Conservation (phyloP, 2,113 vertebrate genomes). For the Scomber japonicus region DNA sequence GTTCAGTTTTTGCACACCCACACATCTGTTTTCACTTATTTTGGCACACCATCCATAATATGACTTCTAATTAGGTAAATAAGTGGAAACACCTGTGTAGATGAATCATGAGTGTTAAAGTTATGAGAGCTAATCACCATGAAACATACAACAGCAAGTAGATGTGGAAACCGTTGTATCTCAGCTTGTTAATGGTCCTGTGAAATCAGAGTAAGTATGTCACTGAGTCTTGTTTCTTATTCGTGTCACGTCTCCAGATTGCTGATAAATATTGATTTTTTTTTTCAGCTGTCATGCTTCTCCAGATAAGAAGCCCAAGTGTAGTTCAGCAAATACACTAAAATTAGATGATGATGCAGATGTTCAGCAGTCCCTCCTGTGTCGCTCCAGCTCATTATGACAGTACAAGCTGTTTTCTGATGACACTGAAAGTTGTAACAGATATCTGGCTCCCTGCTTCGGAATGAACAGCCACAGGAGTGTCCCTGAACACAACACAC, state of each 20-base stretch:
- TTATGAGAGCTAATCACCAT: no score
- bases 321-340: neutral
- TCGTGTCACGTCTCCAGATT: neutral
- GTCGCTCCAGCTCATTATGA: neutral
- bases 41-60: no score
- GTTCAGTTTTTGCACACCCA: no score
- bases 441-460: neutral
- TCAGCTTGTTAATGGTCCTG: neutral
- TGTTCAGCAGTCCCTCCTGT: neutral
- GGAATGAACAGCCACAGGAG: neutral
- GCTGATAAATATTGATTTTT: slow-evolving; percentile 1
- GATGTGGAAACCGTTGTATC: no score
- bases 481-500: slow-evolving; percentile 21
- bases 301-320: neutral
- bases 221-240: neutral
- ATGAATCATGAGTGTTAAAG: no score
- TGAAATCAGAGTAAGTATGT: neutral
- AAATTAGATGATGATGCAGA: neutral
- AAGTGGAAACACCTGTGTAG: no score
- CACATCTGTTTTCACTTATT: no score
- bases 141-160: no score
- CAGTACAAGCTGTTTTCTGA: neutral
- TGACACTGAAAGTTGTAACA: neutral
- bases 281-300: neutral
- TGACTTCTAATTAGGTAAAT: no score